Conservation (phyloP, 2,113 vertebrate species). For the Acrocephalus kingi region DNA sequence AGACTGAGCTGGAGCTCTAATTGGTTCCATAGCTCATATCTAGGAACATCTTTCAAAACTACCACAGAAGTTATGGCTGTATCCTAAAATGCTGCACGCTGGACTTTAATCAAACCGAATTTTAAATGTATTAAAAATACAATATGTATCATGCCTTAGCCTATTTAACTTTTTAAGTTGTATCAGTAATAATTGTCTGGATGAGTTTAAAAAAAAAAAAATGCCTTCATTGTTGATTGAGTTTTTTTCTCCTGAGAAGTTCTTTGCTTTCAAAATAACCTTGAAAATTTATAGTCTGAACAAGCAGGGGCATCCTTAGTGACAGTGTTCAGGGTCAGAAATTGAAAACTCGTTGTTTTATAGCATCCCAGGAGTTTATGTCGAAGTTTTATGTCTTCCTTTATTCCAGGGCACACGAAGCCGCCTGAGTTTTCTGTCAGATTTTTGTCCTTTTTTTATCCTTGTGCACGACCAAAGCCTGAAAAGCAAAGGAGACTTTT, state of each 20-base stretch:
- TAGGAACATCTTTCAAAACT: conserved; percentile 12
- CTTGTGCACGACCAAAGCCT: not conserved
- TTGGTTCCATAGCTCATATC: conserved; percentile 58
- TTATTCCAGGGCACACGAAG: conserved; percentile 4
- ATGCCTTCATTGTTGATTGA: not conserved
- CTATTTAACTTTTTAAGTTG: not conserved
- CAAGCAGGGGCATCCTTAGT: not conserved
- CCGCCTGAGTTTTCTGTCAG: not conserved
- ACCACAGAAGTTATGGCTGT: not conserved
- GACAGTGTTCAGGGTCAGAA: conserved; percentile 29
- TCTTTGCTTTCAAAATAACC: conserved; percentile 41
- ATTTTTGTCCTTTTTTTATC: not conserved
- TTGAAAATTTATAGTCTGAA: conserved; percentile 51
- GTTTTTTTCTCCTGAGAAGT: not conserved
- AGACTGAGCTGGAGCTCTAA: conserved; percentile 16
- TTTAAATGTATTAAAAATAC: not conserved
- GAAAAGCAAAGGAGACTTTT: not conserved
- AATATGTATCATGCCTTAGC: not conserved
- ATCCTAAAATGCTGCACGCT: not conserved
- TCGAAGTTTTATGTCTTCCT: conserved; percentile 30
- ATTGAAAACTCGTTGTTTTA: conserved; percentile 2
- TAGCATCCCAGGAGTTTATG: conserved; percentile 37
- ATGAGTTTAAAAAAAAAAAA: not conserved
- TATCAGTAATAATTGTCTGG: not conserved
- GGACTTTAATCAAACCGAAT: conserved; percentile 18